Base-by-base conservation (phyloP, 1,140 invertebrate species). In the Meloidogyne exigua region DNA sequence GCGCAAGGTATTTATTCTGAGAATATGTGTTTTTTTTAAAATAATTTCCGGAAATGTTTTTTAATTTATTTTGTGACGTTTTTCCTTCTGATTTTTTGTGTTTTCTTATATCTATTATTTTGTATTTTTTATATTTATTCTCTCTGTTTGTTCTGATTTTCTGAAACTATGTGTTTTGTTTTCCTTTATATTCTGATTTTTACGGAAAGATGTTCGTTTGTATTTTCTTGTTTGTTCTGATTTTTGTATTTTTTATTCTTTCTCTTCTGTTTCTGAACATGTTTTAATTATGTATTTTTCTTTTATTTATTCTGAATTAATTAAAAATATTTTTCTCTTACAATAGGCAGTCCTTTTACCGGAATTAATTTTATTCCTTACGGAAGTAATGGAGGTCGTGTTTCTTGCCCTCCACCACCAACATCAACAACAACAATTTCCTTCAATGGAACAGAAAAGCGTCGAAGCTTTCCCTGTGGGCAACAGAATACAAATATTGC, bases 361-460 rank as follows among this genome's bases (percentile, higher is more conserved):
- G 72, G 49, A 13, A 36, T 73, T 49, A 65, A 73, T 32, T 73
- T 73, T 21, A 73, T 64, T n/a, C 72, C 72, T 23, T 73, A 76
- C 49, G 68, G 44, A 25, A 25, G n/a, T 32, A 26, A 42, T 36
- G 42, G 49, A 15, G 44, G 32, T 15, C 36, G 49, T 28, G 12
- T 28, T 13, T 36, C 42, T 26, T 13, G 18, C 3, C 23, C 5
- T 18, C 78, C 57, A 42, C 21, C 62, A 9, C 11, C 76, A 75
- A 36, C 65, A 66, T 12, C 71, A 57, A 69, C 21, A 62, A 18
- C 71, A 62, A 72, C 44, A 62, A 72, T 62, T 26, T 39, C 15
- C 13, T 23, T 36, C 25, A 67, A 70, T 4, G 32, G 68, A 36
- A 25, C 32, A n/a, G 25, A 72, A 28, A 49, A 72, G 11, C 65